Evolutionary conservation across 2,797 vertebrate species (phyloP), one percentile per base, ranked within the genome.

Genomic region (Enteromius paludinosus): DNA sequence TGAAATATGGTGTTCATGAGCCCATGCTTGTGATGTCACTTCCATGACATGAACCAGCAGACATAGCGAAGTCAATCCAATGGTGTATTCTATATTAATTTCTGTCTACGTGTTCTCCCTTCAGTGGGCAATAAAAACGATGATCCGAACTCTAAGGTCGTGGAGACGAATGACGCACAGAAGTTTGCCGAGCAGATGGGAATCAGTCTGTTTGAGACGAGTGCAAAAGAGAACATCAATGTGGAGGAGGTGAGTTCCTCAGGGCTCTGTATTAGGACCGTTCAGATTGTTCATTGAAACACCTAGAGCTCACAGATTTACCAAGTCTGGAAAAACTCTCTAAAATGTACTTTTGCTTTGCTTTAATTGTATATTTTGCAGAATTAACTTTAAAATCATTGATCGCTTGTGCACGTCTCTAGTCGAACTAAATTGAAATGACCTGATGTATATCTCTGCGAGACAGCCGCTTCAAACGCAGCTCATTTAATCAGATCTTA

Each of bases 181-280:
- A 99, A 99, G 91, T 99, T 99, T 85, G 98, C 98, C 0, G 98
- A 96, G 88, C 98, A 99, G 95, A 99, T 99, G 98, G 97, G 96
- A 86, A 99, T 99, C 93, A 97, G 96, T 84, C 92, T 99, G 91
- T 99, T 99, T 84, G 98, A 99, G 94, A 99, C 98, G 71, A 99
- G 98, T 35, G 98, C 98, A 86, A 99, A 99, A 94, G 98, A 99
- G 93, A 99, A 99, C 81, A 89, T 98, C 91, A 98, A 99, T 0
- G 98, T 99, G 82, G 98, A 99, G 92, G 98, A 99, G 97, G 98
- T 99, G 92, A 79, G 66, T 38, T 33, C 14, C 59, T 65, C 11
- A 56, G 18, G 6, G 54, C 1, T 52, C 56, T 11, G 74, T 75
- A 2, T 59, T 41, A 2, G 38, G 25, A 77, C 59, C 59, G 2